These are phyloP conservation scores for Leptodirus hochenwartii DNA, from an alignment of 2,888 invertebrate species.

Conservation along the genomic window DNA sequence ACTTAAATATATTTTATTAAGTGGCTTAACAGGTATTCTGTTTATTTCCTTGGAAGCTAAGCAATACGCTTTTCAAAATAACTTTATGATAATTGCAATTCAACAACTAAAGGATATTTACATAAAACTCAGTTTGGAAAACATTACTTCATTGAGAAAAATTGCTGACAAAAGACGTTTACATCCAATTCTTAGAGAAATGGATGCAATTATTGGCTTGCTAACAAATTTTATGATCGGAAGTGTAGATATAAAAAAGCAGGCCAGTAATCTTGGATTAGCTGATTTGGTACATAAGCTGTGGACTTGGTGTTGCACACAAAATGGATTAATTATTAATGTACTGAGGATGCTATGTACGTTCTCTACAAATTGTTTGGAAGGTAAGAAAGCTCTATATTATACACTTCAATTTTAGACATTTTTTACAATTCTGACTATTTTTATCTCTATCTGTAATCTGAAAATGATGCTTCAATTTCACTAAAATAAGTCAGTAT, in stretches of 20 bases:
- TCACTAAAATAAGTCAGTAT: too few species aligned
- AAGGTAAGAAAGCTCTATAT: constrained; percentile 28
- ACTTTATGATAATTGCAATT: constrained; percentile 24
- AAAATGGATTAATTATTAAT: constrained; percentile 32
- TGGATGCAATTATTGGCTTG: constrained; percentile 36
- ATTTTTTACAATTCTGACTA: too few species aligned
- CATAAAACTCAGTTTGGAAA: constrained; percentile 29
- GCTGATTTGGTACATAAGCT: constrained; percentile 40
- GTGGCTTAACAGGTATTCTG: constrained; percentile 28
- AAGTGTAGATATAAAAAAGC: constrained; percentile 33
- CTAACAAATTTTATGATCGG: constrained; percentile 40
- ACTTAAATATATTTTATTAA: constrained; percentile 13
- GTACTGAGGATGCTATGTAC: constrained; percentile 39
- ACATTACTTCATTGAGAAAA: constrained; percentile 26
- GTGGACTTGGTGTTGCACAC: constrained; percentile 48
- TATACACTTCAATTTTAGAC: constrained; percentile 7
- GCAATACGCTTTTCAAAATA: constrained; percentile 24
- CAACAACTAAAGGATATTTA: constrained; percentile 29
- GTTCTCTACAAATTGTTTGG: constrained; percentile 40
- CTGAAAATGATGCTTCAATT: too few species aligned
- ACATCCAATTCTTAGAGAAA: constrained; percentile 33
- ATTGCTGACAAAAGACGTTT: constrained; percentile 26
- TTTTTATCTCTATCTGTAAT: too few species aligned
- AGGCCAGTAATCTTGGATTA: constrained; percentile 34
- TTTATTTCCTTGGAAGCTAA: constrained; percentile 30